A percentile compares a stretch with the other conserved stretches of the same genome.
Evolutionary conservation across 2,113 vertebrate species (phyloP).

Genomic region (Rhea americana): DNA sequence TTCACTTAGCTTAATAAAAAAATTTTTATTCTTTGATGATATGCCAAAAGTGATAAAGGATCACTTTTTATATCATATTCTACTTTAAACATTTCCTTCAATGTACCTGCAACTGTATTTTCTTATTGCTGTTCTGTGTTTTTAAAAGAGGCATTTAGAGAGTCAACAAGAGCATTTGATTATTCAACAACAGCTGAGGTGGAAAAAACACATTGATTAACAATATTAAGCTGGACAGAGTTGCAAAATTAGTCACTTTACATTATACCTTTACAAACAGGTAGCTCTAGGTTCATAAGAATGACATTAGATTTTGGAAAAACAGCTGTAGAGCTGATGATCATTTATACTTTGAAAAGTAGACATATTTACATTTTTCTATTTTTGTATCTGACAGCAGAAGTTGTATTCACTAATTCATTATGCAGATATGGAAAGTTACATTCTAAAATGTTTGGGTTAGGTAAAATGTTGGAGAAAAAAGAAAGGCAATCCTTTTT

Average conservation of each 20-base stretch:
- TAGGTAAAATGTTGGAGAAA: neutral
- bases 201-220: conserved; percentile 38
- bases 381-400: conserved; percentile 1
- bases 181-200: conserved; percentile 14
- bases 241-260: conserved; percentile 38
- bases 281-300: conserved; percentile 3
- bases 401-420: neutral
- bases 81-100: neutral
- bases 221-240: neutral
- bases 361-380: conserved; percentile 25
- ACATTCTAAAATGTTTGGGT: neutral
- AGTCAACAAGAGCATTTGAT: neutral
- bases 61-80: neutral
- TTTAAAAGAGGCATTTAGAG: conserved; percentile 8
- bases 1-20: conserved; percentile 40
- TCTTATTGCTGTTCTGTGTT: conserved; percentile 5
- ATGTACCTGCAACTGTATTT: neutral
- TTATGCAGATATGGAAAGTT: neutral
- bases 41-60: conserved; percentile 6
- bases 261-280: conserved; percentile 18
- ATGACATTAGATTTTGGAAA: conserved; percentile 33
- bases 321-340: conserved; percentile 35
- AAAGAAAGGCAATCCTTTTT: neutral
- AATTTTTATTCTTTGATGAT: conserved; percentile 46
- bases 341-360: conserved; percentile 37